Base-by-base conservation (phyloP, 2,113 vertebrate species). In the Corythornis vintsioides region DNA sequence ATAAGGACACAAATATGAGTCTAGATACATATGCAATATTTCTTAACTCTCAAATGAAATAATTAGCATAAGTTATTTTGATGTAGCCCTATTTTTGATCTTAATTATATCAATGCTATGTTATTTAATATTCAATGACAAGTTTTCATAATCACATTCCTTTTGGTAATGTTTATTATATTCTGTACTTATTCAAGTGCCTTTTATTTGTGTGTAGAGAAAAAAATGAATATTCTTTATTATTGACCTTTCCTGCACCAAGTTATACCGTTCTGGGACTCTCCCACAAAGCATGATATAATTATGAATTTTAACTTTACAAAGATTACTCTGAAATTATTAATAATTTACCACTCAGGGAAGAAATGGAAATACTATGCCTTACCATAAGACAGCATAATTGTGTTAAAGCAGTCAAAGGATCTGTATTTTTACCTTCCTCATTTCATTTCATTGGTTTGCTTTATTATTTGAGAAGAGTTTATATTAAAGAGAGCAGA, bases 21-120 rank as follows among this genome's bases (percentile, higher is more conserved):
- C 74, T 94, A 71, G 83, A 90, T 94, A 93, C 70, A 76, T 86
- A 86, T 64, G 92, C 83, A 92, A 81, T 97, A 93, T 95, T 96
- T 95, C 84, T 95, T 93, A 97, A 87, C 61, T 95, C 92, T 95
- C 95, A 93, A 83, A 93, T 88, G 94, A 92, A 96, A 87, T 92
- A 89, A 97, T 96, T 96, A 93, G 55, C 89, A 87, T 95, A 96
- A 87, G 17, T 92, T 94, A 95, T 88, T 92, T 92, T 94, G 79
- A 83, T 91, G 59, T 77, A 89, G 93, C 77, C 71, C 16, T 90
- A 77, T 94, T 83, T 94, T 71, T 64, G 70, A 64, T 93, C 52
- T 94, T 93, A 97, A 97, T 97, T 96, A 86, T 95, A 83, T 83
- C 85, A 77, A 7, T 43, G 61, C 6, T 91, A 48, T 72, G 55